These are phyloP conservation scores for Hippocampus abdominalis DNA, from an alignment of 2,113 vertebrate genomes.

Conservation along the genomic window DNA sequence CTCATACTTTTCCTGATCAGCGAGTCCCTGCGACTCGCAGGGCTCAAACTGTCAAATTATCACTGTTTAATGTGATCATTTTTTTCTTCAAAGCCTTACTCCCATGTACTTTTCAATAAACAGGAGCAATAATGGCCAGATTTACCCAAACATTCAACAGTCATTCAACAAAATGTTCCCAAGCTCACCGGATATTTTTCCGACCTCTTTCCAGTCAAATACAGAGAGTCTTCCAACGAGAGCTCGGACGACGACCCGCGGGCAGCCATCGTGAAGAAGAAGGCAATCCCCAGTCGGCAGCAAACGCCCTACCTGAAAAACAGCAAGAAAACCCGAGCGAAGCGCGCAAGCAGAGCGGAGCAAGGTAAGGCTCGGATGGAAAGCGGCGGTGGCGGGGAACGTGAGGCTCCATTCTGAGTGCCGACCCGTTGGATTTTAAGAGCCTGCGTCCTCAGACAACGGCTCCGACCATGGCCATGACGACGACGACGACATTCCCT, in stretches of 20 bases:
- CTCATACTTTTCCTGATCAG: too few species aligned
- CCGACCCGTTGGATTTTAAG: conserved; percentile 1
- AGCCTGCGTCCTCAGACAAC: conserved; percentile 22
- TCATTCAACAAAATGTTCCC: too few species aligned
- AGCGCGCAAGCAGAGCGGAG: not conserved
- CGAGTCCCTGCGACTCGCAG: too few species aligned
- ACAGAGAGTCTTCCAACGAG: conserved; percentile 38
- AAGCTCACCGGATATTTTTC: not conserved
- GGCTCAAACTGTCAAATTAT: too few species aligned
- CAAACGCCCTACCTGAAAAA: not conserved
- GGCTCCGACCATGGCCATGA: conserved; percentile 31
- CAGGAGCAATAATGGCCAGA: too few species aligned
- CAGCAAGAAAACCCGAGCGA: conserved; percentile 13
- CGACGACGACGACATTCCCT: conserved; percentile 20
- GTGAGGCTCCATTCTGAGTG: not conserved
- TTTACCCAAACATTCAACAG: too few species aligned
- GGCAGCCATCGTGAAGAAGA: conserved; percentile 12
- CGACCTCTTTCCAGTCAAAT: conserved; percentile 33
- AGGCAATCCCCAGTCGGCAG: conserved; percentile 4
- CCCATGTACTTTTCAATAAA: too few species aligned
- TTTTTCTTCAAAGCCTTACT: too few species aligned
- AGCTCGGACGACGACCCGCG: conserved; percentile 44
- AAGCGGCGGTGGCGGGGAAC: too few species aligned
- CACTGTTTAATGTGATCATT: too few species aligned
- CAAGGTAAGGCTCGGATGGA: conserved; percentile 23